Evolutionary conservation across 2,888 invertebrate species (phyloP).

Genomic region (Meganola albula): DNA sequence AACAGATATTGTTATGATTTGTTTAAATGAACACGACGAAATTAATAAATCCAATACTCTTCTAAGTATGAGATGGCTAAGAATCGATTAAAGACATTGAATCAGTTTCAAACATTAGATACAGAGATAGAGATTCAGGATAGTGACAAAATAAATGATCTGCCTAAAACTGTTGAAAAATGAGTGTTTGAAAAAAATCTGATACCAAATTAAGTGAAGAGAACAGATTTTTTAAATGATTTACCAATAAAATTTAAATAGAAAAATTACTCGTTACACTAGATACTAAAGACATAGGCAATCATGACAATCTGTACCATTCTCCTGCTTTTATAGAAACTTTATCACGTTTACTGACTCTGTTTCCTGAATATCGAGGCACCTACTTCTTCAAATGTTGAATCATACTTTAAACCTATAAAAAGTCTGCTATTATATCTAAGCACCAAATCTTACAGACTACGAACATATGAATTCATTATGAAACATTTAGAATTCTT

Average conservation of each 20-base stretch:
- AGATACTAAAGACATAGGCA: conserved; percentile 9
- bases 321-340: conserved; percentile 11
- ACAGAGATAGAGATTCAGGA: conserved; percentile 10
- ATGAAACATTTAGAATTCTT: conserved; percentile 12
- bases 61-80: conserved; percentile 11
- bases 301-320: conserved; percentile 12
- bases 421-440: conserved; percentile 9
- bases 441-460: conserved; percentile 10
- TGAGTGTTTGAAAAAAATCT: conserved; percentile 9
- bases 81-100: conserved; percentile 12
- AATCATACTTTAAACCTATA: conserved; percentile 7
- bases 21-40: conserved; percentile 11
- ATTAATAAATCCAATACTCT: conserved; percentile 9
- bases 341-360: conserved; percentile 10
- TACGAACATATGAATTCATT: conserved; percentile 10
- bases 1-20: conserved; percentile 11
- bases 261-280: conserved; percentile 10
- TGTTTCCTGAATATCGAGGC: conserved; percentile 8
- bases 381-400: conserved; percentile 11
- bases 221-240: conserved; percentile 10
- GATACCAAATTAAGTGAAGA: conserved; percentile 9
- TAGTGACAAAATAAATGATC: conserved; percentile 13
- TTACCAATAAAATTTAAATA: conserved; percentile 8
- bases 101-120: conserved; percentile 13
- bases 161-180: conserved; percentile 11